phyloP scores from a whole-genome alignment of 2,113 vertebrate species.

The Aramus guarauna region DNA sequence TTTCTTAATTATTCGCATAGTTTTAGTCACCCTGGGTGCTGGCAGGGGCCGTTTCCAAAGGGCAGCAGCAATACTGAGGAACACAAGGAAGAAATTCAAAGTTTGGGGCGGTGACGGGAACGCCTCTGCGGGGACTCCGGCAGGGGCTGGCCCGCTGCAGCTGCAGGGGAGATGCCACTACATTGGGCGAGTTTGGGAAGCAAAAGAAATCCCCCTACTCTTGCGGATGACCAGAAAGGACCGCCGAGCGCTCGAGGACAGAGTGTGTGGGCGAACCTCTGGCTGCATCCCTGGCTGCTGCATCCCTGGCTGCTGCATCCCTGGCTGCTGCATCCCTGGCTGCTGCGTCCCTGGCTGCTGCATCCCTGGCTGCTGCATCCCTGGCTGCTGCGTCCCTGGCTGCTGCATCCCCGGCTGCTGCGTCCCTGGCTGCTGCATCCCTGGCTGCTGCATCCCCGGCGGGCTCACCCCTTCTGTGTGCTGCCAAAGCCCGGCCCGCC shows the following conservation, averaged over 20 bases:
- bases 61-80: neutral
- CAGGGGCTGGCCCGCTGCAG: neutral
- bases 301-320: neutral
- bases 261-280: accelerated
- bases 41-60: neutral
- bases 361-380: neutral
- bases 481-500: neutral
- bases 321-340: neutral
- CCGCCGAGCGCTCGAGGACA: accelerated
- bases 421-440: neutral
- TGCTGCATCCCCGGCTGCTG: neutral
- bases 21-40: neutral
- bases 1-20: neutral
- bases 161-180: neutral
- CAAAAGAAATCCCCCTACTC: neutral
- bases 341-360: accelerated
- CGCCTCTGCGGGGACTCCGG: accelerated
- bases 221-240: neutral
- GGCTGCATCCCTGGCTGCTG: neutral
- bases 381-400: neutral
- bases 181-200: neutral
- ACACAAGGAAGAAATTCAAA: neutral
- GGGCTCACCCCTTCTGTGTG: accelerated
- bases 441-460: accelerated
- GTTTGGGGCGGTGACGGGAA: neutral